A percentile compares a stretch with the other conserved stretches of the same genome.
These are phyloP conservation scores for Metalampra italica DNA, from an alignment of 2,888 invertebrate species.

Conservation along the genomic window DNA sequence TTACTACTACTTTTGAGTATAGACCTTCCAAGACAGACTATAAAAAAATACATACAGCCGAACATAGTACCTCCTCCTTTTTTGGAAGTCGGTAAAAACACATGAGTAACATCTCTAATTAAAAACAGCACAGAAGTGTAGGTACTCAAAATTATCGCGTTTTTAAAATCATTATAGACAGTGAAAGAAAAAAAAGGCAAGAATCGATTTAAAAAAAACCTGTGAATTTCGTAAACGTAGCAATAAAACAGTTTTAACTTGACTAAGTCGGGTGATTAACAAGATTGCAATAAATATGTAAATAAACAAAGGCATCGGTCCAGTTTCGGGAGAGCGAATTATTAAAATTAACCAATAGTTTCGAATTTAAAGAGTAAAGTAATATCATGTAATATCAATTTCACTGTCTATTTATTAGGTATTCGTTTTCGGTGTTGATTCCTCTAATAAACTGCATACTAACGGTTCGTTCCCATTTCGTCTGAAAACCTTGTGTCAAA, in stretches of 20 bases:
- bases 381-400: constrained; percentile 75
- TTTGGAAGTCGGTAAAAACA: too few relatives aligned
- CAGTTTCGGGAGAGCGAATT: constrained; percentile 61
- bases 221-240: constrained; percentile 9
- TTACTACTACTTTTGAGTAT: constrained; percentile 10
- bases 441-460: constrained; percentile 58
- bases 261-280: constrained; percentile 48
- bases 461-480: constrained; percentile 60
- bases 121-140: background rate
- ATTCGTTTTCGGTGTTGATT: constrained; percentile 77
- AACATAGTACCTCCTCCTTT: too few relatives aligned
- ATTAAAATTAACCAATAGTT: constrained; percentile 62
- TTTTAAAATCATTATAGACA: constrained; percentile 59
- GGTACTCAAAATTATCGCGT: background rate
- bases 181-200: constrained; percentile 49
- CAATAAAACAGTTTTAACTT: constrained; percentile 29
- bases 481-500: background rate
- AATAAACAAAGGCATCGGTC: constrained; percentile 63
- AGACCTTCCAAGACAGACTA: too few relatives aligned
- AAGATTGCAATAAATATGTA: constrained; percentile 74
- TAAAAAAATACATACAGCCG: too few relatives aligned
- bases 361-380: constrained; percentile 66
- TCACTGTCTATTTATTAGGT: constrained; percentile 77
- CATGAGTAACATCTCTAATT: too few relatives aligned
- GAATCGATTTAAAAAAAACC: constrained; percentile 22